Conservation (phyloP, 2,888 invertebrate species). For the Byasa hedistus region DNA sequence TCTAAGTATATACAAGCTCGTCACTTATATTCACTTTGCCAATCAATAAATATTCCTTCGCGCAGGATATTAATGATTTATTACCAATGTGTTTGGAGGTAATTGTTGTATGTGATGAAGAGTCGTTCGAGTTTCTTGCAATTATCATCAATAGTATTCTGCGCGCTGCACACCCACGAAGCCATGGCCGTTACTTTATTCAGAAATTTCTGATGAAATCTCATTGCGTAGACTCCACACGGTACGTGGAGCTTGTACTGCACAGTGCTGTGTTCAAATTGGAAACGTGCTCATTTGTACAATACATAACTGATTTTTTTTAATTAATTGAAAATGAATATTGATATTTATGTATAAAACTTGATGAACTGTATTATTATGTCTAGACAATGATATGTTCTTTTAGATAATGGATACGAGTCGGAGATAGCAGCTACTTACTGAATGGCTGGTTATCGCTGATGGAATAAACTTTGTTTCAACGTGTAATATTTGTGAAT, state of each 20-base stretch:
- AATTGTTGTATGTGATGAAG: neutral
- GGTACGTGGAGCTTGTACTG: neutral
- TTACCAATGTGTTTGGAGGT: neutral
- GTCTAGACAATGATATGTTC: conserved; percentile 20
- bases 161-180: neutral
- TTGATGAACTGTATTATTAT: neutral
- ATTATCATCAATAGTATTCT: neutral
- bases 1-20: neutral
- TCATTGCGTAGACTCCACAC: conserved; percentile 3
- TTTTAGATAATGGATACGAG: conserved; percentile 17
- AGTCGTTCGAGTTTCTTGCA: neutral
- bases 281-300: conserved; percentile 9
- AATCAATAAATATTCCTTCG: neutral
- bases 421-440: neutral
- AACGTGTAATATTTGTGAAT: conserved; percentile 31
- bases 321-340: neutral
- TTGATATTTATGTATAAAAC: neutral
- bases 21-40: no score
- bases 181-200: neutral
- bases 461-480: conserved; percentile 37
- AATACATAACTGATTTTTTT: neutral
- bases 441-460: conserved; percentile 43
- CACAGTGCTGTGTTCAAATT: neutral
- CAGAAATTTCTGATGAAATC: conserved; percentile 2
- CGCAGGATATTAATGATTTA: neutral